Evolutionary conservation across 2,888 invertebrate genomes (phyloP).

Genomic region (Aporophyla nigra): DNA sequence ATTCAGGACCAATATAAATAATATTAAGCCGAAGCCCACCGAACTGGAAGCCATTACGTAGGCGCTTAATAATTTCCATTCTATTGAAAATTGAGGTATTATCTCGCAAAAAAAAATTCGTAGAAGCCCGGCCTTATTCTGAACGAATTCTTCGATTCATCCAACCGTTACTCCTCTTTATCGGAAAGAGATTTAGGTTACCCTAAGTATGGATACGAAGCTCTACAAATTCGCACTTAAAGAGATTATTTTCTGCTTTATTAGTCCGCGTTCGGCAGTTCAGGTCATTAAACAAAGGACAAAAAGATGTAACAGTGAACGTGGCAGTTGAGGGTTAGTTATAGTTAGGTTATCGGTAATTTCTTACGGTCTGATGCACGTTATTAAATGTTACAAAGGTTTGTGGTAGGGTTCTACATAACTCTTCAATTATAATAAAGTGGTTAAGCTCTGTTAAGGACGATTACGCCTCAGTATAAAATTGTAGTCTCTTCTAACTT

Average conservation of each 20-base stretch:
- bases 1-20: slow-evolving; percentile 38
- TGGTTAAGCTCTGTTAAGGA: neutral
- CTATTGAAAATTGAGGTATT: slow-evolving; percentile 60
- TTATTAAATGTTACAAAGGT: slow-evolving; percentile 26
- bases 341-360: slow-evolving; percentile 50
- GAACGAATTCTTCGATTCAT: slow-evolving; percentile 60
- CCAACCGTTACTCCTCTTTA: slow-evolving; percentile 64
- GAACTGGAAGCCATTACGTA: slow-evolving; percentile 52
- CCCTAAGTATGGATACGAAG: slow-evolving; percentile 67
- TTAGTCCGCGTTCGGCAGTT: slow-evolving; percentile 52
- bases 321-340: slow-evolving; percentile 32
- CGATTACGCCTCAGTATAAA: neutral
- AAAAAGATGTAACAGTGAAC: slow-evolving; percentile 60
- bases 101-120: slow-evolving; percentile 48
- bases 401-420: slow-evolving; percentile 32
- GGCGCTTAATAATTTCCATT: slow-evolving; percentile 60
- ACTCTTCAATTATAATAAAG: slow-evolving; percentile 44
- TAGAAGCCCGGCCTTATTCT: slow-evolving; percentile 40
- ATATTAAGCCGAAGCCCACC: slow-evolving; percentile 43
- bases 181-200: slow-evolving; percentile 75
- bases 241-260: slow-evolving; percentile 74
- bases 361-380: slow-evolving; percentile 53
- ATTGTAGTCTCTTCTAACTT: neutral
- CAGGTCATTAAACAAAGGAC: slow-evolving; percentile 66
- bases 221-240: slow-evolving; percentile 73